Evolutionary conservation across 2,888 invertebrate species (phyloP), one percentile per base, ranked within the genome.

Genomic region (Halocaridina rubra): DNA sequence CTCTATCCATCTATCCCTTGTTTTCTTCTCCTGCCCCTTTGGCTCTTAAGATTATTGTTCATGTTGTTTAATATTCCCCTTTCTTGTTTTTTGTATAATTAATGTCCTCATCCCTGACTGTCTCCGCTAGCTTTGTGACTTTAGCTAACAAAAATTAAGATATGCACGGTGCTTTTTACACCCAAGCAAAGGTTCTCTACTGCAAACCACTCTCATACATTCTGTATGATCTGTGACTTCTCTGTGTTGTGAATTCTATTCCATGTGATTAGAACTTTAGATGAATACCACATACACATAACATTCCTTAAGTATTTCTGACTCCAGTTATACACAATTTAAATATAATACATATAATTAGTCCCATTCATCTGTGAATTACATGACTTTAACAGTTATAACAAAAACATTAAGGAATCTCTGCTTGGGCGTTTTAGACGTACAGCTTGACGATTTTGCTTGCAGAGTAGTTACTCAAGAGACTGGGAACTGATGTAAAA

Each of bases 111-210:
- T 64, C 69, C 78, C 61, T 81, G 74, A 64, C 76, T 81, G 81
- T 81, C 57, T 75, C 39, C 32, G 81, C 81, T 81, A 67, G 81
- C 81, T 76, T 81, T 81, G 81, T 81, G 81, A 81, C 71, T 77
- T 46, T 69, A 64, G 76, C 76, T 76, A 69, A 57, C 76, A 30
- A 67, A 76, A 69, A 69, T 75, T 76, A 67, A 19, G 19, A n/a
- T 53, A 67, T 81, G 81, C 81, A 81, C 81, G 76, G 81, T 64
- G 76, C 69, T 81, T 75, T 27, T 46, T 30, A 75, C 69, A 69
- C 81, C 30, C 53, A 53, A 77, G 69, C 81, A 81, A 76, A 75
- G 76, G 76, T 81, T 81, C 69, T 16, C 32, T n/a, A n/a, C n/a
- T n/a, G n/a, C n/a, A n/a, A n/a, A n/a, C n/a, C n/a, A n/a, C n/a